Evolutionary conservation across 2,113 vertebrate genomes (phyloP), one percentile per base, ranked within the genome.

Genomic region (Camarhynchus parvulus): DNA sequence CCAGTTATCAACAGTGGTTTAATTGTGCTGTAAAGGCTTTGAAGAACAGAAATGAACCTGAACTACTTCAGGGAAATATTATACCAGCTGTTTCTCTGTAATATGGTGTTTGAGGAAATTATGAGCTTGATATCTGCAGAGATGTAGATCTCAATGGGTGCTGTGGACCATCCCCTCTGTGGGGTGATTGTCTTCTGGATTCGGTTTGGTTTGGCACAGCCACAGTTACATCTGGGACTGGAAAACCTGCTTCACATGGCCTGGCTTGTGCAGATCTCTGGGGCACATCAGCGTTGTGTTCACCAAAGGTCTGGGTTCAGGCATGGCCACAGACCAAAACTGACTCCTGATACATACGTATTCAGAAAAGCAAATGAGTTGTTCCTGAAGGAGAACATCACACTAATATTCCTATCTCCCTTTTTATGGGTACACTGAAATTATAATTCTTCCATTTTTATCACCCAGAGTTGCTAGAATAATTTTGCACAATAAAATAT

Each of bases 81-180:
- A 41, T 31, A 7, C 10, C 12, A 35, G 13, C 16, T 58, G 3
- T 27, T 62, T 58, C 37, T 53, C 16, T 53, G 8, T 35, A 20
- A 15, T 4, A 7, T 21, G 10, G 7, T 62, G 24, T 31, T 72
- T 1, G 2, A 76, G 24, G 37, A 11, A 44, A 83, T 72, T 20
- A 18, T 5, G 15, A 53, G 10, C 12, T 69, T 52, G 22, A 13
- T 28, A 39, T 15, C 30, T 35, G 7, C 2, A 5, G 44, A 88
- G 17, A n/a, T n/a, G 22, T 35, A 41, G 10, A 20, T 55, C 22
- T 22, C 35, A 50, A 1, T 4, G 7, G 5, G 13, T 41, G 4
- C 18, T 73, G 24, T 72, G 24, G 52, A 17, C 7, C 37, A 31
- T 10, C 4, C 1, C 3, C 1, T 41, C 16, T 0, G 0, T 11